Base-by-base conservation (phyloP, 2,888 invertebrate genomes). In the Glomeris marginata region DNA sequence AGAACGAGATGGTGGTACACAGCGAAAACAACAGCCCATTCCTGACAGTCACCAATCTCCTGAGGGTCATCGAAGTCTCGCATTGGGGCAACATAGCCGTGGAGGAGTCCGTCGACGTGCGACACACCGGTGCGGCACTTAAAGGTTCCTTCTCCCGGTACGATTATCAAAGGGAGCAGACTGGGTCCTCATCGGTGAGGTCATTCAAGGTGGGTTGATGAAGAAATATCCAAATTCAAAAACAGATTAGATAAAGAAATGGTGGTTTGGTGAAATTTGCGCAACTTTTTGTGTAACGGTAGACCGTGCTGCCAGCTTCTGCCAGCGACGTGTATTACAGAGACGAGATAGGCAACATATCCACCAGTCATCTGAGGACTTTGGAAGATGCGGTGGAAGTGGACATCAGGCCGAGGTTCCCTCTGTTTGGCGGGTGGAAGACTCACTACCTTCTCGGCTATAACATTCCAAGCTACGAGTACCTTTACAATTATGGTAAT, bases 31-130 rank as follows among this genome's bases (percentile, higher is more conserved):
- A 94, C 65, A 77, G 84, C 38, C 94, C 97, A 33, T 98, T 99
- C 69, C 70, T 99, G 57, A 87, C 88, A n/a, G 88, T 95, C 0
- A 85, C 84, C 0, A 75, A 76, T 42, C 67, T 98, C 58, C 84
- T 86, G 59, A 76, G 98, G 45, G 71, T 78, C 0, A 84, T 99
- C 60, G 97, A 98, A 70, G 79, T 99, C 2, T 98, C 97, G 0
- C 97, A 98, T 66, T 99, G 98, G 98, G 97, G 97, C 8, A 95
- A 97, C 63, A 87, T 99, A 60, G 97, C 97, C 20, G 76, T 99
- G 1, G 94, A 97, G 65, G 98, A 99, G 66, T 79, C 82, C 6
- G 77, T 97, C 58, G 88, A 94, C 65, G 74, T 98, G 56, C 73
- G 81, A 18, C 97, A 99, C 63, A 82, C 84, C 42, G 98, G 98